phyloP scores from a whole-genome alignment of 2,113 vertebrate genomes.

The Natator depressus region DNA sequence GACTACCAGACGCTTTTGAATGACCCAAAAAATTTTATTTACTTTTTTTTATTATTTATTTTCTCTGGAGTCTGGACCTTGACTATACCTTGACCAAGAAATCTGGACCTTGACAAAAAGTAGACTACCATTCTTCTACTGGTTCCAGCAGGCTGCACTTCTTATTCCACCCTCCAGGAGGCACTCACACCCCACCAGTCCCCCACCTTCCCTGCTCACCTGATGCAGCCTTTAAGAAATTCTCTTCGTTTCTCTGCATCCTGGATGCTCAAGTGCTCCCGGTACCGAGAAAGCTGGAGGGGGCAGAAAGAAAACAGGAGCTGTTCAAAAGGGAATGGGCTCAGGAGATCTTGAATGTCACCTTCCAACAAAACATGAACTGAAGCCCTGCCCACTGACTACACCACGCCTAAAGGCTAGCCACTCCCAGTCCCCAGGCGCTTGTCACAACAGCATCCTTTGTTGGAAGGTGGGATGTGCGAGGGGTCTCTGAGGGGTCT shows the following conservation, averaged over 20 bases:
- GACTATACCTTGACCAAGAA: no score
- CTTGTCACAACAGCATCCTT: background rate
- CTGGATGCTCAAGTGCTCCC: slow-evolving; percentile 88
- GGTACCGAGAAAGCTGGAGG: slow-evolving; percentile 91
- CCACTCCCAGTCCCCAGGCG: background rate
- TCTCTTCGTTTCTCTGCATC: slow-evolving; percentile 90
- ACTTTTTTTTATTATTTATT: no score
- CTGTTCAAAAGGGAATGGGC: background rate
- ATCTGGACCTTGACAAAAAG: no score
- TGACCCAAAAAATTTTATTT: no score
- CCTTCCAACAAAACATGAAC: background rate
- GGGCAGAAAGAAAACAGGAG: slow-evolving; percentile 7
- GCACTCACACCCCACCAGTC: background rate
- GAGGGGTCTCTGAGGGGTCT: background rate
- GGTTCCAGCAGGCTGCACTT: background rate
- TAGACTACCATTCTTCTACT: background rate
- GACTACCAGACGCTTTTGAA: no score
- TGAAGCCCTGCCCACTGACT: background rate
- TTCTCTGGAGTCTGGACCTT: no score
- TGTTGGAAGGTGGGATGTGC: background rate
- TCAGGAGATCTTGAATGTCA: background rate
- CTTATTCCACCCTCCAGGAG: background rate
- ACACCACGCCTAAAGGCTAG: background rate
- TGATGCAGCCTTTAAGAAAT: slow-evolving; percentile 91
- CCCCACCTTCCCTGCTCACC: slow-evolving; percentile 77